Conservation (phyloP, 2,797 vertebrate species). For the Phoxinus dragarum region DNA sequence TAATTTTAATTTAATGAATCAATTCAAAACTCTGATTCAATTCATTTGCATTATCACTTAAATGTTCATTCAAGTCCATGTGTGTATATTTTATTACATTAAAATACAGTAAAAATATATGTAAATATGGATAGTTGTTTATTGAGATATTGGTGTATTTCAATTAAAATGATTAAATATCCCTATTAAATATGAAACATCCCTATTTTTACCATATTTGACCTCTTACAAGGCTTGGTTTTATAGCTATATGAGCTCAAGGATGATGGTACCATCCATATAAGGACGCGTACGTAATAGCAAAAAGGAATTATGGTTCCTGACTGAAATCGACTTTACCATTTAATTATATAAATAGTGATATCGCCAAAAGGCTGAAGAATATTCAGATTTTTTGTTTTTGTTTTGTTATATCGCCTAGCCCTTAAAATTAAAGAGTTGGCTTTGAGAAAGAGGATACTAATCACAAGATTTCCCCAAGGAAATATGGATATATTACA, state of each 20-base stretch:
- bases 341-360: too few relatives aligned
- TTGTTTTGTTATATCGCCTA: background rate
- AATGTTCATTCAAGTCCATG: background rate
- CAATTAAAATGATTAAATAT: background rate
- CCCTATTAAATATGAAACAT: background rate
- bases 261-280: background rate
- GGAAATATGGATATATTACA: conserved; percentile 19
- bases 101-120: background rate
- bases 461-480: conserved; percentile 4
- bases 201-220: background rate
- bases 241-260: conserved; percentile 6
- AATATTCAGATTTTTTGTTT: too few relatives aligned
- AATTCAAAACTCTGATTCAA: background rate
- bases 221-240: background rate
- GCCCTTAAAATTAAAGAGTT: background rate
- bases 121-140: background rate
- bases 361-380: background rate
- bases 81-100: background rate
- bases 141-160: background rate
- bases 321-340: too few relatives aligned
- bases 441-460: background rate
- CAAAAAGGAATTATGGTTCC: too few relatives aligned
- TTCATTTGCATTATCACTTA: background rate
- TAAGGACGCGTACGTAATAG: background rate
- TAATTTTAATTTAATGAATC: background rate